A percentile compares a stretch with the other conserved stretches of the same genome.
These are phyloP conservation scores for Mormyrus iriodes DNA, from an alignment of 2,113 vertebrate genomes.

Conservation along the genomic window DNA sequence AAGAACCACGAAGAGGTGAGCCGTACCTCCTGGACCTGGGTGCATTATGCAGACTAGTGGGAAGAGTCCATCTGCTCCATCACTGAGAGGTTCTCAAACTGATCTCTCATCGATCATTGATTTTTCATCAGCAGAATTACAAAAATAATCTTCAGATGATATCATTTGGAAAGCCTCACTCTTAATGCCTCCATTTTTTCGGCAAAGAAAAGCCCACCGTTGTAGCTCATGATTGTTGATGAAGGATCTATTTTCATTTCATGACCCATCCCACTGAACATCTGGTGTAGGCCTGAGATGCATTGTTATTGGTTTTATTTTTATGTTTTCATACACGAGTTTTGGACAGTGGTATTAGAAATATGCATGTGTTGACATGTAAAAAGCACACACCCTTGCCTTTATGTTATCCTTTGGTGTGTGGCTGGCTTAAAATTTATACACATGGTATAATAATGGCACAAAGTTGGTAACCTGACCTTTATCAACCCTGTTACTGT, in stretches of 20 bases:
- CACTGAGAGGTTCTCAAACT: neutral
- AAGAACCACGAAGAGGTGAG: conserved; percentile 83
- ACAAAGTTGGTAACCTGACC: conserved; percentile 28
- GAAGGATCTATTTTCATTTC: neutral
- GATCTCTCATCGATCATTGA: neutral
- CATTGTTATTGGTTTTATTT: neutral
- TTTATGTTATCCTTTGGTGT: conserved; percentile 12
- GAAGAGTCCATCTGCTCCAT: neutral
- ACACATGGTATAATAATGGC: conserved; percentile 41
- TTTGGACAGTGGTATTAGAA: neutral
- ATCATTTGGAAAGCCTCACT: neutral
- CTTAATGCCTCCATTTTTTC: neutral
- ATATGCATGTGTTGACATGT: conserved; percentile 19
- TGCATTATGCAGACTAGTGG: neutral
- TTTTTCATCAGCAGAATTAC: neutral
- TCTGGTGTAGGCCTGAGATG: neutral
- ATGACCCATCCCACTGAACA: neutral
- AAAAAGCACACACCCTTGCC: conserved; percentile 36
- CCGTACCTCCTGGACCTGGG: neutral
- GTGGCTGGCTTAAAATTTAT: neutral
- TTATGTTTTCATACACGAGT: neutral
- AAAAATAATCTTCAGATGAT: neutral
- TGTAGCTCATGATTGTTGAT: neutral
- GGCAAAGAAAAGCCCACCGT: neutral
- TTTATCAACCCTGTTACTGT: neutral